These are phyloP conservation scores for Drosophila arawakana DNA, from an alignment of 1,140 invertebrate genomes.

Conservation along the genomic window DNA sequence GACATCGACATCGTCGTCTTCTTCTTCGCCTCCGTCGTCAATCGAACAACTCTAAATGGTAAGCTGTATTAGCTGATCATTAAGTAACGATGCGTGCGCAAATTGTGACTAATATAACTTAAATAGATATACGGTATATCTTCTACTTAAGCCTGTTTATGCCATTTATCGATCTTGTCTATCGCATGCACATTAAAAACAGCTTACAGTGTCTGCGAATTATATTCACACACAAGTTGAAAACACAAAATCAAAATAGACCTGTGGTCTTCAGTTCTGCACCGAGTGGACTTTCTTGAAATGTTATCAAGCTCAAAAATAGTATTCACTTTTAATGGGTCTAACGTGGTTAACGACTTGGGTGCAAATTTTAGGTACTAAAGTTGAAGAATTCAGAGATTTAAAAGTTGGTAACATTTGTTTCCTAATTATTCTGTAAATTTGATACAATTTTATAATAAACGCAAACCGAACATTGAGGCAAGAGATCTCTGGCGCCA, in stretches of 20 bases:
- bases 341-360: too few species aligned
- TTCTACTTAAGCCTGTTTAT: not conserved
- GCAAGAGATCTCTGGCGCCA: too few species aligned
- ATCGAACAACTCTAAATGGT: slow-evolving; percentile 27
- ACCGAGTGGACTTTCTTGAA: too few species aligned
- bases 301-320: too few species aligned
- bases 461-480: too few species aligned
- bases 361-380: too few species aligned
- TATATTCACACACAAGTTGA: not conserved
- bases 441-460: too few species aligned
- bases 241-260: not conserved
- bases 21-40: not conserved
- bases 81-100: slow-evolving; percentile 43
- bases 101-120: slow-evolving; percentile 41
- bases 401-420: too few species aligned
- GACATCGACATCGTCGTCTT: slow-evolving; percentile 5
- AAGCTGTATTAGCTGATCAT: slow-evolving; percentile 47
- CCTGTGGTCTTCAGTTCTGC: too few species aligned
- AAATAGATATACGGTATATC: slow-evolving; percentile 29
- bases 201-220: slow-evolving; percentile 2
- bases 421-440: too few species aligned
- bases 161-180: not conserved
- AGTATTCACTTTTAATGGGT: too few species aligned
- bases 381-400: too few species aligned
- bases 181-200: not conserved